Evolutionary conservation across 2,888 invertebrate species (phyloP).

Genomic region (Ramazzottius varieornatus): DNA sequence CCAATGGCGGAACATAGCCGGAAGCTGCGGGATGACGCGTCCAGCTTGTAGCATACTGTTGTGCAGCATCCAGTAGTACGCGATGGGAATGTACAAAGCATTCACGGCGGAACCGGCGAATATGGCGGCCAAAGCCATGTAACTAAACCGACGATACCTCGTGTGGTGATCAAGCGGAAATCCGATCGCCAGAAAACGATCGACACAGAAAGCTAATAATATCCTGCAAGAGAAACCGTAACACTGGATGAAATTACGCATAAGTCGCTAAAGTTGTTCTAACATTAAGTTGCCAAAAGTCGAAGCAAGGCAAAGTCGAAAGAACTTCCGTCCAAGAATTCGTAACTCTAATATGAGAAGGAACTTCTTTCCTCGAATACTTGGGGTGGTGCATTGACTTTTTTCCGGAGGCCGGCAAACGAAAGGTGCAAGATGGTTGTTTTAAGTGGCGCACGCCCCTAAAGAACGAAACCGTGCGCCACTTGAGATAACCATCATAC

Average conservation of each 20-base stretch:
- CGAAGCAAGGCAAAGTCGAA: no score
- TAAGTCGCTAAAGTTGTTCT: background rate
- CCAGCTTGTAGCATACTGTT: background rate
- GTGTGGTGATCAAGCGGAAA: background rate
- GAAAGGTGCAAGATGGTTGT: no score
- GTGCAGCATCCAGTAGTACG: background rate
- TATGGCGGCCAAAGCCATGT: background rate
- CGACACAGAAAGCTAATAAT: background rate
- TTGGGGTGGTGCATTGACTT: no score
- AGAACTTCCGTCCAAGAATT: no score
- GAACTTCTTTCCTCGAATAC: no score
- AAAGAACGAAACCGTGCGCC: no score
- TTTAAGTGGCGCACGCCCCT: no score
- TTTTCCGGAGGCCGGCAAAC: no score
- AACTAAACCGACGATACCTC: background rate
- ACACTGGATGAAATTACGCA: background rate
- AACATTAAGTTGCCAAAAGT: no score
- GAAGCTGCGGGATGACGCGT: background rate
- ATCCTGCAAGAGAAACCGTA: background rate
- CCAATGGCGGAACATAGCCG: background rate
- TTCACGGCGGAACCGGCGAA: background rate
- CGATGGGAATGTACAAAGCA: background rate
- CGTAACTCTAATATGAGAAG: no score
- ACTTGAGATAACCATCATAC: no score
- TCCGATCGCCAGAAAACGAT: background rate